Evolutionary conservation across 1,140 invertebrate genomes (phyloP), one percentile per base, ranked within the genome.

Genomic region (Nomia melanderi): DNA sequence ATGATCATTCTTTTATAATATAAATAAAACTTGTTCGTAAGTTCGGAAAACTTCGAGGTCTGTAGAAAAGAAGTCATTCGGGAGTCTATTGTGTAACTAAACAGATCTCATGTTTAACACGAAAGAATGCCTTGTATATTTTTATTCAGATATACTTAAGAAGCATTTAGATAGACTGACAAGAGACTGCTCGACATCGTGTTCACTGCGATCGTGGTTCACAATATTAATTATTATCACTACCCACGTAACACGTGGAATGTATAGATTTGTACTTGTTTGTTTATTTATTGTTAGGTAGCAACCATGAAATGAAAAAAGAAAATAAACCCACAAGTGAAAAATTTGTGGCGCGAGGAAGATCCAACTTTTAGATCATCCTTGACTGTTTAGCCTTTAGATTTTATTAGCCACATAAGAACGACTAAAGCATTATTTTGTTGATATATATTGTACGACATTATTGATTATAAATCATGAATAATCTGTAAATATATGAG

Each of bases 301-400:
- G 67, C 72, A 60, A 81, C 76, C 77, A 76, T 50, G 47, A 82
- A 77, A 47, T 27, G 20, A 47, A 29, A 29, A 50, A 31, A 39
- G 23, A 36, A 39, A 31, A 33, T 6, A 39, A 59, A 47, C 14
- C 31, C 72, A n/a, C 65, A 31, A 54, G 47, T 20, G 14, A 17
- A 71, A 33, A 31, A 62, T 74, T 60, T 29, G 70, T 60, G 69
- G 44, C 47, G 59, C 64, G 39, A 57, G 62, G 60, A 77, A 53
- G 57, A 82, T 41, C 70, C 57, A 79, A 83, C 59, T 78, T 81
- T 86, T 87, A 86, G 83, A 84, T 82, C 73, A 80, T 84, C 79
- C 77, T 82, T 88, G 86, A 87, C 87, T 88, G 87, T 88, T 87
- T 88, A 88, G 82, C 75, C 84, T 83, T 78, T 88, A 88, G 87